These are phyloP conservation scores for Drosophila acutilabella DNA, from an alignment of 2,888 invertebrate species.

Conservation along the genomic window DNA sequence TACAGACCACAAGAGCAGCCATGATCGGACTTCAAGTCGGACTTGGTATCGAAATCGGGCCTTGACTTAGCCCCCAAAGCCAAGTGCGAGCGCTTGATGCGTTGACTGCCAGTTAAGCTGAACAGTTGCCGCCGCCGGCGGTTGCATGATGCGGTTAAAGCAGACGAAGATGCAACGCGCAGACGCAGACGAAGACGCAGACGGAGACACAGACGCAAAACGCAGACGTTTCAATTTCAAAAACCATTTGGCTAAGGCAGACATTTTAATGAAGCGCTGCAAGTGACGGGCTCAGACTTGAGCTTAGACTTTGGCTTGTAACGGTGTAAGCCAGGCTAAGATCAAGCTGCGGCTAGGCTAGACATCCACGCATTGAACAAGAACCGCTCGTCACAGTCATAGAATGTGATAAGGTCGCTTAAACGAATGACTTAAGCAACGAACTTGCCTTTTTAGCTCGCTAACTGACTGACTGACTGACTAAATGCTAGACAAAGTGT, in stretches of 20 bases:
- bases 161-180: conserved; percentile 28
- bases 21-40: conserved; percentile 16
- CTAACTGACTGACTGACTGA: no score
- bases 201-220: conserved; percentile 23
- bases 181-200: conserved; percentile 40
- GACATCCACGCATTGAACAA: conserved; percentile 58
- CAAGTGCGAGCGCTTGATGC: conserved; percentile 56
- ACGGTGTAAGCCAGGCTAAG: conserved; percentile 24
- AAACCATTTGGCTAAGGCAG: conserved; percentile 73
- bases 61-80: conserved; percentile 65
- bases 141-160: conserved; percentile 16
- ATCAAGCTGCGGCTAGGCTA: conserved; percentile 52
- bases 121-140: conserved; percentile 24
- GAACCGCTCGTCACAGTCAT: conserved; percentile 50
- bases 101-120: conserved; percentile 71
- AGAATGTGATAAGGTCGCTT: conserved; percentile 60
- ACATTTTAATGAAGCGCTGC: conserved; percentile 79
- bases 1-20: conserved; percentile 33
- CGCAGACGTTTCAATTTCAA: conserved; percentile 80
- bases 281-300: conserved; percentile 31
- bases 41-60: conserved; percentile 21
- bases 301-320: conserved; percentile 6
- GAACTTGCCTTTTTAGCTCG: conserved; percentile 51
- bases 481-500: conserved; percentile 38
- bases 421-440: conserved; percentile 77